Evolutionary conservation across 37 sponge, comb jelly and placozoan species (phyloP).

Genomic region (Bolinopsis microptera): DNA sequence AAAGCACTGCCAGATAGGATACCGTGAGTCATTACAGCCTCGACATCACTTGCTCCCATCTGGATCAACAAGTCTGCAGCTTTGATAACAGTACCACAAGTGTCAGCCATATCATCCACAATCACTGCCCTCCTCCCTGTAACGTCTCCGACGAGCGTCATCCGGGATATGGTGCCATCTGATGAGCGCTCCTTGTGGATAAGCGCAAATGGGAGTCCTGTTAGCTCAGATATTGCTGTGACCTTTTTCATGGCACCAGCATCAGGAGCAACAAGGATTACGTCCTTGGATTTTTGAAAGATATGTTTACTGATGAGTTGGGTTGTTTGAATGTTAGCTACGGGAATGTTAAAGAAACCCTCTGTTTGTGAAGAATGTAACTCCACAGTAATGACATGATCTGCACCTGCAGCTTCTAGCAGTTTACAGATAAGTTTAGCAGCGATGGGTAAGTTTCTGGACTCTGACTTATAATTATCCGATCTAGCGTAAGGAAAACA

Average conservation of each 20-base stretch:
- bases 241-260: slow-evolving; percentile 43
- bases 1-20: slow-evolving; percentile 37
- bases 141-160: slow-evolving; percentile 62
- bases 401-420: slow-evolving; percentile 28
- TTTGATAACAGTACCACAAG: slow-evolving; percentile 48
- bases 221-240: background rate
- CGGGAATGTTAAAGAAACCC: slow-evolving; percentile 43
- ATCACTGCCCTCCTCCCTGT: background rate
- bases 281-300: background rate
- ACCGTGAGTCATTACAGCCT: slow-evolving; percentile 54
- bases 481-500: slow-evolving; percentile 47
- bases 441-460: slow-evolving; percentile 3
- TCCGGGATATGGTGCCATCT: slow-evolving; percentile 2
- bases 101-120: slow-evolving; percentile 59
- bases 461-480: slow-evolving; percentile 52
- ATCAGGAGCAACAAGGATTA: slow-evolving; percentile 52
- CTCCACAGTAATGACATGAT: slow-evolving; percentile 34
- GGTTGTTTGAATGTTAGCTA: slow-evolving; percentile 20
- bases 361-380: slow-evolving; percentile 44
- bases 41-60: background rate
- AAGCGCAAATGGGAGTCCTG: slow-evolving; percentile 40
- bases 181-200: slow-evolving; percentile 24
- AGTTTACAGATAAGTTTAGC: background rate
- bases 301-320: background rate
- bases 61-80: slow-evolving; percentile 24